Evolutionary conservation across 2,888 invertebrate genomes (phyloP), one percentile per base, ranked within the genome.

Genomic region (Steromphala cineraria): DNA sequence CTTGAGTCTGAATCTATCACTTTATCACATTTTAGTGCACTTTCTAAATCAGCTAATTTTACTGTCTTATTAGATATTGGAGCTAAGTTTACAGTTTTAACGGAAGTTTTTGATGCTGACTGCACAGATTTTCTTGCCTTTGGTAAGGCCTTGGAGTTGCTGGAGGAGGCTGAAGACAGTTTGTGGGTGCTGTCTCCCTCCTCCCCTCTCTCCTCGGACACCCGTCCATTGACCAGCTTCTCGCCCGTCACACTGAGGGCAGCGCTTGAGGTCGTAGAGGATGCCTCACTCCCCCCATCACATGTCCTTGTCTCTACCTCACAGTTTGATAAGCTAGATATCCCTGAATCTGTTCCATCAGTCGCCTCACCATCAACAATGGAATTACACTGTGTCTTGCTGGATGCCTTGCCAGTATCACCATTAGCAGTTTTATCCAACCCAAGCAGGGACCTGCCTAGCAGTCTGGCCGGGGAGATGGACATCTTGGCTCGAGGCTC

Each of bases 51-150:
- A 31, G 86, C 83, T 10, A 87, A 55, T 55, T 83, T 85, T 75
- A 87, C 76, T 17, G 83, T 84, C 15, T 86, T 81, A 67, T 87
- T 86, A 31, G 86, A 84, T 28, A 86, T 86, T 15, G 87, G 87
- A 46, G 86, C 84, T 31, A 87, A 62, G 56, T 87, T 86, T 15
- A 87, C 83, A 8, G 84, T 87, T 78, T 83, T 86, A 52, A 87
- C 77, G 21, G 67, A 76, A 10, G 78, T 81, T 55, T 67, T 67
- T 56, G 80, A 67, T 24, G 78, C 62, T 15, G 82, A 77, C 24
- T 78, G 80, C 24, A 79, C 80, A n/a, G 83, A 81, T 67, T 80
- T 85, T 31, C 81, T 76, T 7, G 83, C 84, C 71, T 78, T 79
- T 19, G 74, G 81, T 15, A 62, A 56, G 13, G 53, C 55, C 13